Base-by-base conservation (phyloP, 2,797 vertebrate species). In the Thalassophryne amazonica region DNA sequence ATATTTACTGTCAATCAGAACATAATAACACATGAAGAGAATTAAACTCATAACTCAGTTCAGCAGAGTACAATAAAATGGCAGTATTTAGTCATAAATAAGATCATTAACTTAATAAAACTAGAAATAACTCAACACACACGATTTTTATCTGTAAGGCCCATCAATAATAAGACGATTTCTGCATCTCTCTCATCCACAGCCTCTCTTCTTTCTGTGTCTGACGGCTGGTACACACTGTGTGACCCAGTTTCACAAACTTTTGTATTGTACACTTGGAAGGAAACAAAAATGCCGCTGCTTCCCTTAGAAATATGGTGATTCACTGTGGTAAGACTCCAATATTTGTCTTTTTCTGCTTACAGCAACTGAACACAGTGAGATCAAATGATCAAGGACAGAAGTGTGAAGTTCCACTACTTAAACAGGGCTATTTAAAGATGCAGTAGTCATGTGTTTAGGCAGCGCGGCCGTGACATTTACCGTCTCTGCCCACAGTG, bases 191-290 rank as follows among this genome's bases (percentile, higher is more conserved):
- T 20, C 20, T 54, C 50, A 73, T 71, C 31, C 46, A 28, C 10
- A 48, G 33, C 4, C 48, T 47, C 36, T 60, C 53, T 28, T 53
- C 48, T 64, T 54, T 42, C 10, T 6, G 39, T 37, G 32, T 40
- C 58, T 72, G 68, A 77, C 73, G 63, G 50, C 25, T 2, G 8
- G 68, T 38, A 52, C 40, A 54, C 39, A 54, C 34, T 46, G 38
- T 34, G 19, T 82, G 68, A 82, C 60, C 52, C 56, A 73, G 30
- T 81, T 76, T 65, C 6, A 62, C 57, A 33, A 73, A 73, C 56
- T 80, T 81, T 80, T 63, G 42, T 60, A 39, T 62, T 25, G 23
- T 25, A 38, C 37, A 15, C 29, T 63, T 50, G 60, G 66, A 78
- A 77, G 46, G 64, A 71, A 58, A 84, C 48, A 36, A 74, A 71